These are phyloP conservation scores for Tinamus major DNA, from an alignment of 2,797 vertebrate genomes.

Conservation along the genomic window DNA sequence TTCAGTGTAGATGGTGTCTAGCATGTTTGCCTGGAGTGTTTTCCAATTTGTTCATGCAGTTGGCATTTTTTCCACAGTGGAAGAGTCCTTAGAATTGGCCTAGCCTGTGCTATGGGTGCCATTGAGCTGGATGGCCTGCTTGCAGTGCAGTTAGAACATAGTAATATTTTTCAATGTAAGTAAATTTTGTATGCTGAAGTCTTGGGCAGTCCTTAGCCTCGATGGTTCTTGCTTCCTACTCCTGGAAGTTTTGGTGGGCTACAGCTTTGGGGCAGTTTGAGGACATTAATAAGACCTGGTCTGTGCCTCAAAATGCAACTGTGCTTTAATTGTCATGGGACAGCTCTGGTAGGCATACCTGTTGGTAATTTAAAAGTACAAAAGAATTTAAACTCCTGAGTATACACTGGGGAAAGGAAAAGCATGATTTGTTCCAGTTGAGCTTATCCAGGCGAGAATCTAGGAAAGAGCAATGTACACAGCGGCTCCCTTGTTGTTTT, in stretches of 20 bases:
- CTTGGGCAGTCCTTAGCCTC: background rate
- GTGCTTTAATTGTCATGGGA: background rate
- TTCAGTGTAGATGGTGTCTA: constrained; percentile 53
- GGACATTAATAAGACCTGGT: background rate
- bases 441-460: constrained; percentile 52
- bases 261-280: background rate
- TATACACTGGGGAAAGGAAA: background rate
- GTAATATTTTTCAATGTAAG: background rate
- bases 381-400: constrained; percentile 4
- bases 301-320: background rate
- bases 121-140: background rate
- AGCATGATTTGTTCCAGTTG: constrained; percentile 51
- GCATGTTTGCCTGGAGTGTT: constrained; percentile 45
- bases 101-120: background rate
- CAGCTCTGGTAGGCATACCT: background rate
- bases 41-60: constrained; percentile 35
- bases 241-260: background rate
- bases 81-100: background rate
- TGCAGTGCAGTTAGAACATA: background rate
- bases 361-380: constrained; percentile 3
- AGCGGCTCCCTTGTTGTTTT: constrained; percentile 63
- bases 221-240: background rate
- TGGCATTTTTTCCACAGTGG: constrained; percentile 28
- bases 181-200: background rate
- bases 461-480: constrained; percentile 51